Base-by-base conservation (phyloP, 2,113 vertebrate genomes). In the Syngnathus floridae region DNA sequence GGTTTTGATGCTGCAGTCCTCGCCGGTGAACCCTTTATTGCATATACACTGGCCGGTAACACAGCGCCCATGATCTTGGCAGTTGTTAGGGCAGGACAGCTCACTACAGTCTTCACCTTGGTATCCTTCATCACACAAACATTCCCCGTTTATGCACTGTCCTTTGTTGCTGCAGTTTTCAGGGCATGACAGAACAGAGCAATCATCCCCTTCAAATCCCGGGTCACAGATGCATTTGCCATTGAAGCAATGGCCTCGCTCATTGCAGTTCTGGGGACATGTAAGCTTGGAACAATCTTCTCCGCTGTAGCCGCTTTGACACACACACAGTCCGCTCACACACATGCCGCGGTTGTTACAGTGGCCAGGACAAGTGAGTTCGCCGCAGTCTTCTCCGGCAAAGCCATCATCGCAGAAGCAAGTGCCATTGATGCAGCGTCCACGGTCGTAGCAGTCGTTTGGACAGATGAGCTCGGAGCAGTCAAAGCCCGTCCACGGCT, bases 391-490 rank as follows among this genome's bases (percentile, higher is more conserved):
- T 9, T 95, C 95, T 0, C 96, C 95, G 0, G 90, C 79, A 85
- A 89, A 99, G 6, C 95, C 95, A 1, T 92, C 88, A 0, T 98
- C 95, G 0, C 97, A 99, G 77, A 84, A 91, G 86, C 97, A 99
- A 49, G 93, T 95, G 45, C 97, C 97, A 0, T 99, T 96, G 72
- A 93, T 5, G 8, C 97, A 99, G 72, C 93, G 95, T n/a, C 97
- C 97, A 0, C 95, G 93, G 88, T 99, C 96, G 0, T 90, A 98
- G 80, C 97, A 99, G 87, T 99, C 96, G 0, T 95, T 95, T 56
- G 95, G 97, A 73, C 97, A 99, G 86, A 97, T 92, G 62, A 99
- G 92, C 80, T 99, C 96, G 0, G 92, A 78, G 70, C 97, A 99
- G 88, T 99, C 95, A 1, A 93, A 93, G 0, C 96, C 95, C 0